These are phyloP conservation scores for Harpalus rufipes DNA, from an alignment of 2,888 invertebrate species.

Conservation along the genomic window DNA sequence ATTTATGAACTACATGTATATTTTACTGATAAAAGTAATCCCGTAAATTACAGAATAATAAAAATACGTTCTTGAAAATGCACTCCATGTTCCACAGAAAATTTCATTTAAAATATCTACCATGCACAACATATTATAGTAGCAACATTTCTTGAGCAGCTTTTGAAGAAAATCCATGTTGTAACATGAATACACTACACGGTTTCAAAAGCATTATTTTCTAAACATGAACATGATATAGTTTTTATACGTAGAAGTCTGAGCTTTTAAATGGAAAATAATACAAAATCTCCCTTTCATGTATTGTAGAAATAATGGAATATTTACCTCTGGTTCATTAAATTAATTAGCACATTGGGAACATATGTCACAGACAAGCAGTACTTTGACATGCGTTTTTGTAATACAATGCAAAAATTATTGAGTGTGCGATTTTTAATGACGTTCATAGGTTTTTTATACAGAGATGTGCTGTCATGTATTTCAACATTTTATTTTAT, in stretches of 20 bases:
- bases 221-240: background rate
- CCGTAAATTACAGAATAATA: slow-evolving; percentile 3
- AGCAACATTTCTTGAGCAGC: background rate
- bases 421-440: slow-evolving; percentile 26
- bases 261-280: background rate
- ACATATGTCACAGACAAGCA: background rate
- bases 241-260: background rate
- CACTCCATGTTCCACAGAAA: background rate
- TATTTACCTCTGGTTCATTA: background rate
- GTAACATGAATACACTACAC: slow-evolving; percentile 1
- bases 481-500: slow-evolving; percentile 1
- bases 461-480: slow-evolving; percentile 5
- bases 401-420: slow-evolving; percentile 25
- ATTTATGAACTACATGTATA: background rate
- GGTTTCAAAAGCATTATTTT: slow-evolving; percentile 38
- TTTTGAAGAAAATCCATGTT: slow-evolving; percentile 26
- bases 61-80: background rate
- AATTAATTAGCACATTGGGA: background rate
- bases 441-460: slow-evolving; percentile 17
- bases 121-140: background rate
- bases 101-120: background rate
- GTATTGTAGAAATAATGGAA: background rate
- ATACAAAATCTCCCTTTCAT: background rate
- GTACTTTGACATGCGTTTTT: slow-evolving; percentile 15
- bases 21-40: background rate